A percentile compares a stretch with the other conserved stretches of the same genome.
phyloP scores from a whole-genome alignment of 2,113 vertebrate species.

The Uropsilus gracilis region DNA sequence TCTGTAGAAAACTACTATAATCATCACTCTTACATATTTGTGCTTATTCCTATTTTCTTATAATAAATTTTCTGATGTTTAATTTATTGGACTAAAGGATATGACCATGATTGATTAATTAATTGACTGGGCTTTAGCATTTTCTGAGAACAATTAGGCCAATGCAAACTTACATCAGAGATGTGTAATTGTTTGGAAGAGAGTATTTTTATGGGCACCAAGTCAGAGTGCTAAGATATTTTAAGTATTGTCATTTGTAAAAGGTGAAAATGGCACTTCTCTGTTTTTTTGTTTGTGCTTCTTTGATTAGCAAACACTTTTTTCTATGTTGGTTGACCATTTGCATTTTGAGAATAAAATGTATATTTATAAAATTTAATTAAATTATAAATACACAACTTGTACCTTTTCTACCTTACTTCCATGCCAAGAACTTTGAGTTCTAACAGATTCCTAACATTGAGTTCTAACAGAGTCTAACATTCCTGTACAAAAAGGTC shows the following conservation, averaged over 20 bases:
- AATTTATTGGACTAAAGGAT: slow-evolving; percentile 15
- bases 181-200: background rate
- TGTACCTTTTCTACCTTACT: slow-evolving; percentile 1
- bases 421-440: slow-evolving; percentile 11
- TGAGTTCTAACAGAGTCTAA: background rate
- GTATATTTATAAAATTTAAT: background rate
- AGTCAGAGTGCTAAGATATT: slow-evolving; percentile 51
- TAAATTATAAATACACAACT: background rate
- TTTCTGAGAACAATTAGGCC: slow-evolving; percentile 29
- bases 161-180: slow-evolving; percentile 39
- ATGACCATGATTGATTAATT: slow-evolving; percentile 31
- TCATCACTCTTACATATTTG: slow-evolving; percentile 2
- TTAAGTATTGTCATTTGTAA: slow-evolving; percentile 5
- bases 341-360: slow-evolving; percentile 36
- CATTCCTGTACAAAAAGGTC: background rate
- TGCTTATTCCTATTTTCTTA: background rate
- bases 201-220: slow-evolving; percentile 37
- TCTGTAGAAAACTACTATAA: slow-evolving; percentile 14
- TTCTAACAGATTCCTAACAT: background rate
- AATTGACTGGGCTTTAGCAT: background rate
- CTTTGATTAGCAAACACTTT: slow-evolving; percentile 33
- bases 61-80: slow-evolving; percentile 31
- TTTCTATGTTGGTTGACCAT: background rate
- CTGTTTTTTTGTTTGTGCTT: background rate
- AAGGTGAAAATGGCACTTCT: slow-evolving; percentile 52